Evolutionary conservation across 2,888 invertebrate species (phyloP).

Genomic region (Linyphia triangularis): DNA sequence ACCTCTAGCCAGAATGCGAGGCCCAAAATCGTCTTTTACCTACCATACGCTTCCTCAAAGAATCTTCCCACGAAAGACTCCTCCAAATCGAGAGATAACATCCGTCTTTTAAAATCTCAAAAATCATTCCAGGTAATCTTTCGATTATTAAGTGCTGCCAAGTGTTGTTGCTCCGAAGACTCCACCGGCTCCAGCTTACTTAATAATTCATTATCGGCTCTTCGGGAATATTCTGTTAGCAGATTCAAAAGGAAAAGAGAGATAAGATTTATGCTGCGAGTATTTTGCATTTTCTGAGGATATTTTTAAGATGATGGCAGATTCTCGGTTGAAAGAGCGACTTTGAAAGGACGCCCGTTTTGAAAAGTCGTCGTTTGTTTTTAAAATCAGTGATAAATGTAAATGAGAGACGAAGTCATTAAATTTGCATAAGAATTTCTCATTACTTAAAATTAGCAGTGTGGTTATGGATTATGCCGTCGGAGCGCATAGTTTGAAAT

Average conservation of each 20-base stretch:
- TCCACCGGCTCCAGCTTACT: not conserved
- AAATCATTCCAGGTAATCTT: not conserved
- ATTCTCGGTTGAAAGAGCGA: not conserved
- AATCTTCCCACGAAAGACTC: not conserved
- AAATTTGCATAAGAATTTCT: slow-evolving; percentile 1
- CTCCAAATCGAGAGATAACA: not conserved
- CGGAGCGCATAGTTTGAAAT: not conserved
- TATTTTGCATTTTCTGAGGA: slow-evolving; percentile 3
- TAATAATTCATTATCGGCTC: slow-evolving; percentile 60
- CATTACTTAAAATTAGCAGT: not conserved
- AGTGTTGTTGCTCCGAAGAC: not conserved
- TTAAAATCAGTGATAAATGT: not conserved
- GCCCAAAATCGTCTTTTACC: not conserved
- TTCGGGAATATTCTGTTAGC: not conserved
- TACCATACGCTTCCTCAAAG: not conserved
- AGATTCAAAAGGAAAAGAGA: not conserved
- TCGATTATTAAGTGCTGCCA: not conserved
- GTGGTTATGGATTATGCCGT: not conserved
- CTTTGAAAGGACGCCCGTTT: not conserved
- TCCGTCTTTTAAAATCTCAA: not conserved
- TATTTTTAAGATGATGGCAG: not conserved
- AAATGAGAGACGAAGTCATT: slow-evolving; percentile 10
- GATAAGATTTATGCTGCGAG: slow-evolving; percentile 38
- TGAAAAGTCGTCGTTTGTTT: not conserved
- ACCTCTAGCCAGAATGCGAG: no score